Percentiles rank a stretch among this genome's conserved stretches.
Evolutionary conservation across 2,797 vertebrate species (phyloP).

Genomic region (Nothura maculosa): DNA sequence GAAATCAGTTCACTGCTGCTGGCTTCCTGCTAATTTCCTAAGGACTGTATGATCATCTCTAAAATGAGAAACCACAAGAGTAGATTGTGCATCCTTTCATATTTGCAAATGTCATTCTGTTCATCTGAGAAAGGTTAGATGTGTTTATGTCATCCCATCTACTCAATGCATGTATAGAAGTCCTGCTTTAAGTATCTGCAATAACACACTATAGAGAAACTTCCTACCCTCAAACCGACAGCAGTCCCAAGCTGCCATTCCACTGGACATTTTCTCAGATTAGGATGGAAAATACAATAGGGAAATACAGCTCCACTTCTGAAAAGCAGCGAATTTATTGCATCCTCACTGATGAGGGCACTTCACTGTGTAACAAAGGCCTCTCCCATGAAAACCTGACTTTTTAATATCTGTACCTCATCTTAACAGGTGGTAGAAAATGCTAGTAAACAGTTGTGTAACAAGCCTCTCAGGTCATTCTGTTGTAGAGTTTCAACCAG

Average conservation of each 20-base stretch:
- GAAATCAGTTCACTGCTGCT: conserved; percentile 47
- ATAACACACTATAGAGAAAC: neutral
- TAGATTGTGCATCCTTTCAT: conserved; percentile 31
- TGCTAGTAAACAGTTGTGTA: neutral
- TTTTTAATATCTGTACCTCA: neutral
- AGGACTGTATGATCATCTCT: conserved; percentile 43
- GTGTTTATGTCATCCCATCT: neutral
- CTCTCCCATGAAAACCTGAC: neutral
- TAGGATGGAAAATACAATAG: neutral
- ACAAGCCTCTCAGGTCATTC: neutral
- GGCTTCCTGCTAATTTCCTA: conserved; percentile 70
- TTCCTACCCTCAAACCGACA: neutral
- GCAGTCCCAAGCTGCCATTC: neutral
- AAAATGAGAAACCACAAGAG: conserved; percentile 41
- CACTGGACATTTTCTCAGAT: neutral
- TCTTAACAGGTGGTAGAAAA: fast-evolving
- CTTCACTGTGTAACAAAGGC: neutral
- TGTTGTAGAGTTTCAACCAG: neutral
- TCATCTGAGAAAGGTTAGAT: neutral
- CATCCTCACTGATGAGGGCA: neutral
- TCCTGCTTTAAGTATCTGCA: neutral
- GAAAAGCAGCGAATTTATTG: neutral
- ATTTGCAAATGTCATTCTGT: conserved; percentile 44
- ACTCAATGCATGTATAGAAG: neutral
- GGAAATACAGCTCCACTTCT: neutral